phyloP scores from a whole-genome alignment of 2,888 invertebrate species.

The Lasioglossum figueresi region DNA sequence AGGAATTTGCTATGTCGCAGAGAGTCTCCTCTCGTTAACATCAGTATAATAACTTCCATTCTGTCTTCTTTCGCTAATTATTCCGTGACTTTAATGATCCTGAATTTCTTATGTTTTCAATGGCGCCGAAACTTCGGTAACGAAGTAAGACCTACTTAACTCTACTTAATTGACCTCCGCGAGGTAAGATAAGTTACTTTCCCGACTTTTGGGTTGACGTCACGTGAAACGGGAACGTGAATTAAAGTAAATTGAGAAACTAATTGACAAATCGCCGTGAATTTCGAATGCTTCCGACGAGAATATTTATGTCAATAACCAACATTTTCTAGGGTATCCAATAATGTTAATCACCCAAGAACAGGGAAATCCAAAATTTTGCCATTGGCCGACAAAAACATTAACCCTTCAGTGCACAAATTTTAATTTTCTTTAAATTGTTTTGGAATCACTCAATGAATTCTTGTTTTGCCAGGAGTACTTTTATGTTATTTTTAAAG shows the following conservation, averaged over 20 bases:
- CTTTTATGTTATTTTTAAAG: too few species aligned
- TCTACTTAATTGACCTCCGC: background rate
- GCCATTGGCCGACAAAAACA: too few species aligned
- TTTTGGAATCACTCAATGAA: too few species aligned
- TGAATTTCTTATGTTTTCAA: slow-evolving; percentile 22
- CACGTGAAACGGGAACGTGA: background rate
- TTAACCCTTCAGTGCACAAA: background rate
- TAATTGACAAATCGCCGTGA: background rate
- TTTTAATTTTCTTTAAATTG: too few species aligned
- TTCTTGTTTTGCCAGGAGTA: too few species aligned
- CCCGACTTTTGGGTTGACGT: background rate
- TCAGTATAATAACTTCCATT: slow-evolving; percentile 12
- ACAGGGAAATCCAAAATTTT: too few species aligned
- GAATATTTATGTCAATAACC: background rate
- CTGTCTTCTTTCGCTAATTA: slow-evolving; percentile 21
- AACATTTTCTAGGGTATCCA: background rate
- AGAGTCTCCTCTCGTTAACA: background rate
- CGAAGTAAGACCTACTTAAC: slow-evolving; percentile 6
- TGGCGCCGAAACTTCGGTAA: slow-evolving; percentile 22
- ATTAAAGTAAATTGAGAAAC: background rate
- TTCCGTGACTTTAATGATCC: slow-evolving; percentile 13
- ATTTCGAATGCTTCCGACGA: background rate
- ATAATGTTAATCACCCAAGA: background rate
- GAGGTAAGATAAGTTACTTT: background rate
- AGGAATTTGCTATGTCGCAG: slow-evolving; percentile 12